Conservation (phyloP, 2,888 invertebrate genomes). For the Nebria brevicollis region DNA sequence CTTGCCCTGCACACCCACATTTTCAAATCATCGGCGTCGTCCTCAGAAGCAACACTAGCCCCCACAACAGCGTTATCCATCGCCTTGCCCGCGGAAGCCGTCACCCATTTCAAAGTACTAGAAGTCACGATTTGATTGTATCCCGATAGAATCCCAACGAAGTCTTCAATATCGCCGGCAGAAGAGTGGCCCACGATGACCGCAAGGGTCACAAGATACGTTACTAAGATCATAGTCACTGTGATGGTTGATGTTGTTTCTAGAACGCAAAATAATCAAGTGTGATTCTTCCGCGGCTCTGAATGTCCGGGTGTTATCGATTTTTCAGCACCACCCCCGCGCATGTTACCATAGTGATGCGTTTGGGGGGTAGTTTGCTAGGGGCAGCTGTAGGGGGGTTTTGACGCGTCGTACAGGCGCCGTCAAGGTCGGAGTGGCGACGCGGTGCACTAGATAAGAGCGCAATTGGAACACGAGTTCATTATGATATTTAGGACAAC, state of each 20-base stretch:
- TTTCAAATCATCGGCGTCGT: constrained; percentile 72
- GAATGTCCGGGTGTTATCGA: not conserved
- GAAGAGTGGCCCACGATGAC: constrained; percentile 4
- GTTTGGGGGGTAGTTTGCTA: constrained; percentile 5
- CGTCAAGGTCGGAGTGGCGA: constrained; percentile 41
- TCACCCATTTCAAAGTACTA: constrained; percentile 80
- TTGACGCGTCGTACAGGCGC: constrained; percentile 39
- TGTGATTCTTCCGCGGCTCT: not conserved
- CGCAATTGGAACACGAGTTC: constrained; percentile 5
- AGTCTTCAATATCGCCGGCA: constrained; percentile 17
- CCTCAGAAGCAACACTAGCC: constrained; percentile 58
- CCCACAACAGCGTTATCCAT: constrained; percentile 75
- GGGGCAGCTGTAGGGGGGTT: not conserved
- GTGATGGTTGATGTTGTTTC: not conserved
- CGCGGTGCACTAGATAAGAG: not conserved
- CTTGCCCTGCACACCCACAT: constrained; percentile 73
- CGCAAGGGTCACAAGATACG: not conserved
- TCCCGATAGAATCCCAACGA: constrained; percentile 29
- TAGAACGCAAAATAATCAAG: constrained; percentile 2
- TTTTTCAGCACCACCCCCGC: not conserved
- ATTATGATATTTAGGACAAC: not conserved
- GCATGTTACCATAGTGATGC: constrained; percentile 6
- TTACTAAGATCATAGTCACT: not conserved
- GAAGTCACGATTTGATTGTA: constrained; percentile 79
- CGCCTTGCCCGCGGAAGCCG: constrained; percentile 62